Conservation (phyloP, 2,888 invertebrate species). For the Mellilla xanthometata region DNA sequence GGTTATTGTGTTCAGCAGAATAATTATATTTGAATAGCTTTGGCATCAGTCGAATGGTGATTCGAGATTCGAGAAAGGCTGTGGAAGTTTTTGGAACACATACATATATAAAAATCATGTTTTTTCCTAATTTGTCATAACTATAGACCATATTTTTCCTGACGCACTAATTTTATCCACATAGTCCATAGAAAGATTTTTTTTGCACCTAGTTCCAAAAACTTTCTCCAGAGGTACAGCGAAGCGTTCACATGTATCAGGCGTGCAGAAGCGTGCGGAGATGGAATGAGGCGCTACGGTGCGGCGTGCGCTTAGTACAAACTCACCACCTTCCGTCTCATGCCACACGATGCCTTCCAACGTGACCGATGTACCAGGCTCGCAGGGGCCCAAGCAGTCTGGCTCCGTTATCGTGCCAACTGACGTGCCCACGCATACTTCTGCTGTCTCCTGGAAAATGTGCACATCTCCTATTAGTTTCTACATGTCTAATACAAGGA, state of each 20-base stretch:
- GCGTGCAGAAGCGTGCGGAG: constrained; percentile 76
- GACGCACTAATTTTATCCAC: too few relatives aligned
- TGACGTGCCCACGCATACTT: constrained; percentile 95
- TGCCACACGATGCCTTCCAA: constrained; percentile 99
- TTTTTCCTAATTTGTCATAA: too few relatives aligned
- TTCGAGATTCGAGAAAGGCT: too few relatives aligned
- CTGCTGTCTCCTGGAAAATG: constrained; percentile 87
- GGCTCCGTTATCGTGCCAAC: constrained; percentile 98
- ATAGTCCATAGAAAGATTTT: too few relatives aligned
- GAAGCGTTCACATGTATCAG: constrained; percentile 44
- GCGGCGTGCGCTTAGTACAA: constrained; percentile 79
- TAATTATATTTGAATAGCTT: too few relatives aligned
- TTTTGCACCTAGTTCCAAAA: constrained; percentile 8
- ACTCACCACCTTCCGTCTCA: constrained; percentile 97
- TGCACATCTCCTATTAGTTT: constrained; percentile 20
- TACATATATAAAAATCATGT: too few relatives aligned
- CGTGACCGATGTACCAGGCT: constrained; percentile 98
- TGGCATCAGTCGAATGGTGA: too few relatives aligned
- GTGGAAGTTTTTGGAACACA: too few relatives aligned
- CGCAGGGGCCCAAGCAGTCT: constrained; percentile 98
- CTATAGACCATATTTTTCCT: too few relatives aligned
- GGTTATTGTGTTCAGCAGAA: too few relatives aligned
- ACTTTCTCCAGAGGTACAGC: constrained; percentile 4
- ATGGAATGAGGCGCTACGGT: constrained; percentile 69
- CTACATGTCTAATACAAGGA: background rate